Conservation (phyloP, 2,113 vertebrate genomes). For the Eulemur rufifrons region DNA sequence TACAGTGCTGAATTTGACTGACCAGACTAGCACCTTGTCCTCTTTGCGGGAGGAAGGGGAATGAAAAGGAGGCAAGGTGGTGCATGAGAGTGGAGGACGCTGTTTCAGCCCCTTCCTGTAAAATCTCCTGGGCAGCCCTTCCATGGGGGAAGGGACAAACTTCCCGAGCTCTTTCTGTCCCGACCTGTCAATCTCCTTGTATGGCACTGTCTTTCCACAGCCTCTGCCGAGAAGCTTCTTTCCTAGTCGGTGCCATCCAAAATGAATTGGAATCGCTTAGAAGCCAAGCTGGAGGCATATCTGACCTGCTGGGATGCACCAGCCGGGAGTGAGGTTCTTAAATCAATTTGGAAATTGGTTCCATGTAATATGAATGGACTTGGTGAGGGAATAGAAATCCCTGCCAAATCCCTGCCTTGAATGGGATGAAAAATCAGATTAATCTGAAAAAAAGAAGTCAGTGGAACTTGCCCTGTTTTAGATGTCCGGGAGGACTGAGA, state of each 20-base stretch:
- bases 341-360: constrained; percentile 31
- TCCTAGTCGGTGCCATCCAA: not conserved
- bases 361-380: not conserved
- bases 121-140: fast-evolving
- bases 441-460: not conserved
- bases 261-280: not conserved
- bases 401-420: not conserved
- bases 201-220: fast-evolving
- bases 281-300: not conserved
- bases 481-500: not conserved
- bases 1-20: fast-evolving
- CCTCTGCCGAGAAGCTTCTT: not conserved
- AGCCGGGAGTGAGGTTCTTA: not conserved
- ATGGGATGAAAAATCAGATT: not conserved
- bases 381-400: not conserved
- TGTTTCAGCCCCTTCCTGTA: fast-evolving
- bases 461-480: not conserved
- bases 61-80: fast-evolving
- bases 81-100: fast-evolving
- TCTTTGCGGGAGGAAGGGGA: not conserved
- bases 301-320: not conserved
- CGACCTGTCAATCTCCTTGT: fast-evolving
- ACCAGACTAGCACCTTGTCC: fast-evolving
- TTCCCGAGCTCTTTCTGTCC: fast-evolving
- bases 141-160: fast-evolving